These are phyloP conservation scores for Microplitis demolitor DNA, from an alignment of 1,140 invertebrate species.

Conservation along the genomic window DNA sequence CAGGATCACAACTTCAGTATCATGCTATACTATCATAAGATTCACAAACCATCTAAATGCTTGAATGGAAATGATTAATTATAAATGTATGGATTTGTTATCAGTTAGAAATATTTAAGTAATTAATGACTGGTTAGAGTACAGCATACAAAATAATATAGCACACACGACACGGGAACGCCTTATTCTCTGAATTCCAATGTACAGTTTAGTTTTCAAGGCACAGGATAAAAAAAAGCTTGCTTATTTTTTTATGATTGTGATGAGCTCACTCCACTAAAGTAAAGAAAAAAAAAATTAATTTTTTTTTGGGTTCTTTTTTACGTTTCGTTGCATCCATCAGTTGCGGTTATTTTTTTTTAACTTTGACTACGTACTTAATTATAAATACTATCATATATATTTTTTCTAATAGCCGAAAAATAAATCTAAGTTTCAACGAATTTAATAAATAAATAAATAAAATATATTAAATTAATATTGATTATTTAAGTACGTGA, in stretches of 20 bases:
- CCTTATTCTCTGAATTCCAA: background rate
- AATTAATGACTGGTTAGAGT: background rate
- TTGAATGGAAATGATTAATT: background rate
- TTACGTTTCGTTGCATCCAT: slow-evolving; percentile 18
- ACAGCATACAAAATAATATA: no score
- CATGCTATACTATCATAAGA: no score
- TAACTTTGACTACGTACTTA: background rate
- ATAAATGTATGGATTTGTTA: background rate
- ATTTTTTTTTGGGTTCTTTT: background rate
- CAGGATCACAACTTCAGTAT: no score
- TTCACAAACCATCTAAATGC: background rate
- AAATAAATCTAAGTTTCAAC: no score
- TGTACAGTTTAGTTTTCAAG: background rate
- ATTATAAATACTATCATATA: no score
- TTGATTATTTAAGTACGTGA: no score
- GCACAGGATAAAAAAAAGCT: slow-evolving; percentile 27
- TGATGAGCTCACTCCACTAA: slow-evolving; percentile 14
- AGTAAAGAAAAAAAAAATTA: background rate
- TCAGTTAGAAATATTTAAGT: background rate
- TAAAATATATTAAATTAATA: no score
- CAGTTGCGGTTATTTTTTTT: slow-evolving; percentile 5
- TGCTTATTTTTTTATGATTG: slow-evolving; percentile 40
- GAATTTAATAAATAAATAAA: no score
- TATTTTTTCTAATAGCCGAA: no score
- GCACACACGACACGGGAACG: background rate